Percentiles rank a stretch among this genome's conserved stretches.
Conservation (phyloP, 2,888 invertebrate species). For the Oxystoma pomonae region DNA sequence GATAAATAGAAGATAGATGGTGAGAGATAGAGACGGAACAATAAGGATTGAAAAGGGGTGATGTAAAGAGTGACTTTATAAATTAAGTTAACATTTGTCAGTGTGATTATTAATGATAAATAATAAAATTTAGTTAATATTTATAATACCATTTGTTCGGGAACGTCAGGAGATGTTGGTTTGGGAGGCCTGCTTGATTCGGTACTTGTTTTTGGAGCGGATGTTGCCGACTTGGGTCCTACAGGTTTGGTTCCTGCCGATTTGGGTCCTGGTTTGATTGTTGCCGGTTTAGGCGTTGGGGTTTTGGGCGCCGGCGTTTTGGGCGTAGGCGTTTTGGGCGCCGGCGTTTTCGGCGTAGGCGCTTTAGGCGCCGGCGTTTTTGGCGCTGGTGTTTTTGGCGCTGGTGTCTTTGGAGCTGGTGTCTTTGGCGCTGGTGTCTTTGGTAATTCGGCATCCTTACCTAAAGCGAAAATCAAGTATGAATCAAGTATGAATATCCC, state of each 20-base stretch:
- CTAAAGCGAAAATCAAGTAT: too few species aligned
- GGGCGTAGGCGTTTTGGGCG: not conserved
- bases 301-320: slow-evolving; percentile 1
- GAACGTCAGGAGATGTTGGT: slow-evolving; percentile 43
- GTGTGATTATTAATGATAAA: too few species aligned
- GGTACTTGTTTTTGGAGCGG: not conserved
- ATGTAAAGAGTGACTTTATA: too few species aligned
- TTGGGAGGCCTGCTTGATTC: slow-evolving; percentile 44
- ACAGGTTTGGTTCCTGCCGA: slow-evolving; percentile 13
- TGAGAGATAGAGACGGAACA: too few species aligned
- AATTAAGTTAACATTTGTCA: too few species aligned
- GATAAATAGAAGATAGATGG: too few species aligned
- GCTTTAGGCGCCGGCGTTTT: not conserved
- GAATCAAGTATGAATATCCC: too few species aligned
- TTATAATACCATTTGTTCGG: slow-evolving; percentile 49
- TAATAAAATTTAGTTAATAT: too few species aligned
- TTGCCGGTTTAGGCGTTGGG: slow-evolving; percentile 11
- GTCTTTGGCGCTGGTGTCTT: slow-evolving; percentile 9
- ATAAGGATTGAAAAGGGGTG: too few species aligned
- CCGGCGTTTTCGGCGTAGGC: not conserved
- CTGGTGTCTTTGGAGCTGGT: not conserved
- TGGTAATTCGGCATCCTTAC: slow-evolving; percentile 15
- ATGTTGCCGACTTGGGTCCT: slow-evolving; percentile 22
- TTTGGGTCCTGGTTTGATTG: slow-evolving; percentile 29
- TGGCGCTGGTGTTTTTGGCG: not conserved